Conservation (phyloP, 1,140 invertebrate species). For the Hylaeus volcanicus region DNA sequence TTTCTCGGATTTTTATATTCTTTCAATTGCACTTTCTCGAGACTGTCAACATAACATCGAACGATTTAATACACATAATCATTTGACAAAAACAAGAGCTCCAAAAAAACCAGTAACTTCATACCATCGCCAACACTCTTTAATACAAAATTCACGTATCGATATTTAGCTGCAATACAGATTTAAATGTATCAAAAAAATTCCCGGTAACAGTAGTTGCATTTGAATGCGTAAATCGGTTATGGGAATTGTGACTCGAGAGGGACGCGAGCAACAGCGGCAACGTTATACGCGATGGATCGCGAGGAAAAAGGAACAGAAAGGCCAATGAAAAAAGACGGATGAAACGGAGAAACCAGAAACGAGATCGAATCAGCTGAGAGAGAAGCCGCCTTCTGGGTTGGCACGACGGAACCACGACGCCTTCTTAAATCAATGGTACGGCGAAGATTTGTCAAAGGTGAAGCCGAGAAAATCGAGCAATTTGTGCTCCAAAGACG, state of each 20-base stretch:
- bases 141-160: too few relatives aligned
- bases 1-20: too few relatives aligned
- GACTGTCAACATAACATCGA: too few relatives aligned
- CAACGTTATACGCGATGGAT: constrained; percentile 26
- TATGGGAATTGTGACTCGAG: constrained; percentile 41
- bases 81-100: too few relatives aligned
- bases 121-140: too few relatives aligned
- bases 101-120: too few relatives aligned
- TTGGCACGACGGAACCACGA: constrained; percentile 17
- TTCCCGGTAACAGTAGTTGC: constrained; percentile 29
- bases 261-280: constrained; percentile 39
- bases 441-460: constrained; percentile 58
- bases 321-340: constrained; percentile 29
- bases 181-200: constrained; percentile 49
- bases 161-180: background rate
- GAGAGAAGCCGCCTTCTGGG: constrained; percentile 43
- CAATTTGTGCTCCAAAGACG: constrained; percentile 46
- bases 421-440: constrained; percentile 62
- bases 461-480: constrained; percentile 19
- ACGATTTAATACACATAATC: too few relatives aligned
- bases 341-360: constrained; percentile 33
- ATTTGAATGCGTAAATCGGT: constrained; percentile 53
- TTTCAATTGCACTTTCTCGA: too few relatives aligned
- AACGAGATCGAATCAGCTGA: constrained; percentile 64
- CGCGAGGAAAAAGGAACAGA: constrained; percentile 19